These are phyloP conservation scores for Corella eumyota DNA, from an alignment of 23 tunicate species.

Conservation along the genomic window DNA sequence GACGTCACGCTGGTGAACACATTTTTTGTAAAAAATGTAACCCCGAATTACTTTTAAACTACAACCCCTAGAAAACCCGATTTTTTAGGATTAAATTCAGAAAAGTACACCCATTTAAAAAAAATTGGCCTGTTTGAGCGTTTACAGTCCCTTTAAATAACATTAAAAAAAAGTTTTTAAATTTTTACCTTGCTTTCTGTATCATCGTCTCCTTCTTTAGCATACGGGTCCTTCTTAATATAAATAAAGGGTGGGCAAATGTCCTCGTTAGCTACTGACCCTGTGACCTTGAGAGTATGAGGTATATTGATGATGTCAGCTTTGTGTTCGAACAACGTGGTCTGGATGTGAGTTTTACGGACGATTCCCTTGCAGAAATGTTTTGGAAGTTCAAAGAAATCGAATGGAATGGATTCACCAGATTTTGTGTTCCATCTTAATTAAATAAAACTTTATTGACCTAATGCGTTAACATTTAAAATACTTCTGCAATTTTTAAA, in stretches of 20 bases:
- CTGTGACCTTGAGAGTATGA: constrained; percentile 11
- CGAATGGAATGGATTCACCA: constrained; percentile 77
- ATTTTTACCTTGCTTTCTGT: too few species aligned
- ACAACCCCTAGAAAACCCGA: too few species aligned
- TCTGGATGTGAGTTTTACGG: constrained; percentile 79
- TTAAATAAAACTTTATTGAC: background rate
- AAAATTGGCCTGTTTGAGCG: too few species aligned
- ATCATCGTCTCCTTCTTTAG: constrained; percentile 35
- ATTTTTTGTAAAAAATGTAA: too few species aligned
- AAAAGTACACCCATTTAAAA: too few species aligned
- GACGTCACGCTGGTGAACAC: too few species aligned
- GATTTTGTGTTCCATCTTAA: constrained; percentile 82
- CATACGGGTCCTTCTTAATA: constrained; percentile 78
- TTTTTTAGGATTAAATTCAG: too few species aligned
- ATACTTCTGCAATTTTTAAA: too few species aligned
- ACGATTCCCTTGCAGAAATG: constrained; percentile 73
- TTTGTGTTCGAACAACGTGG: constrained; percentile 70
- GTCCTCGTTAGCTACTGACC: constrained; percentile 21
- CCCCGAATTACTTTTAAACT: too few species aligned
- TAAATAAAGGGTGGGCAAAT: constrained; percentile 54
- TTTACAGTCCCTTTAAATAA: too few species aligned
- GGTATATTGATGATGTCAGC: constrained; percentile 32
- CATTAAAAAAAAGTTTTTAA: too few species aligned
- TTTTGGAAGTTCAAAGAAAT: constrained; percentile 66
- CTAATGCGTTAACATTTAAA: too few species aligned